Evolutionary conservation across 2,797 vertebrate species (phyloP), one percentile per base, ranked within the genome.

Genomic region (Limosa lapponica): DNA sequence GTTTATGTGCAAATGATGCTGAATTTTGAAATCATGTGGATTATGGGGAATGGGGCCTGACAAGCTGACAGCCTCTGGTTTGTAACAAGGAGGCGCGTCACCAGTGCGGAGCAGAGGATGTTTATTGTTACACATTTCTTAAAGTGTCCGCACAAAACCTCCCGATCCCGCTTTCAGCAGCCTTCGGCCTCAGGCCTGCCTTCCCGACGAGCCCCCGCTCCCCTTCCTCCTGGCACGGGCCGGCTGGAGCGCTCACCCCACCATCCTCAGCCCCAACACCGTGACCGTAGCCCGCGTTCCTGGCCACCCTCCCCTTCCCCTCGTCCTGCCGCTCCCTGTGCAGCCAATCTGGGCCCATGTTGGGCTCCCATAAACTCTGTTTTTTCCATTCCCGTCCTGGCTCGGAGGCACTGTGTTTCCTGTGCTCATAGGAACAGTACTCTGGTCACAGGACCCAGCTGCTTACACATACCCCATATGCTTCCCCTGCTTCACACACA

Each of bases 11-110:
- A 97, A 98, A 98, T 97, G 98, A 98, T 98, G 98, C 97, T 97
- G 98, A 97, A 98, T 97, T 98, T 97, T 98, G 97, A 97, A 98
- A 98, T 98, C 98, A 97, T 98, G 98, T 97, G 98, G 98, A 98
- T 98, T 98, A 98, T 96, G 96, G 98, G 97, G 98, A 98, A 98
- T 98, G 98, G 97, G 96, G 97, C 98, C 98, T 98, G 98, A 98
- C 98, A 98, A 97, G 96, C 97, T 98, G 98, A 98, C 98, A 98
- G 98, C 97, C 98, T 98, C 98, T 98, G 98, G 98, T 98, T 98
- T 98, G 96, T 98, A 98, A 98, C 98, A 98, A 98, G 97, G 97
- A 97, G 98, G 97, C 97, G 58, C 96, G 97, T 98, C 98, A 98
- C 97, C 98, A 97, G 98, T 90, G 78, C 97, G 65, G 97, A 97